These are phyloP conservation scores for Quadroppia sp. DNA, from an alignment of 2,888 invertebrate species.

Conservation along the genomic window DNA sequence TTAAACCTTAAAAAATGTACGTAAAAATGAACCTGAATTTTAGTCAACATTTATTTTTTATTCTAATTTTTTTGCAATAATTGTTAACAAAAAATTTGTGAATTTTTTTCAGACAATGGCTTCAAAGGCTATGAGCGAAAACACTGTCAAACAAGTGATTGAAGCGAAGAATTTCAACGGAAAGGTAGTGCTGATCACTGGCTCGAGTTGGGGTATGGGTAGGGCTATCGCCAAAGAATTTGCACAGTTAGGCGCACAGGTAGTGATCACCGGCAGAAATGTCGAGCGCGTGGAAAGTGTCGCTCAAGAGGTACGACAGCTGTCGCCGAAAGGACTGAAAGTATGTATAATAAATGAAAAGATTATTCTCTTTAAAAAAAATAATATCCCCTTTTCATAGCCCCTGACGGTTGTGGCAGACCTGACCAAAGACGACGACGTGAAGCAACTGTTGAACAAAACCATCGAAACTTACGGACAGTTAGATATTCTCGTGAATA, in stretches of 20 bases:
- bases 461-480: slow-evolving; percentile 19
- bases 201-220: slow-evolving; percentile 37
- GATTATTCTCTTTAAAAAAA: neutral
- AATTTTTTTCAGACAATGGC: too few relatives aligned
- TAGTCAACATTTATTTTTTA: too few relatives aligned
- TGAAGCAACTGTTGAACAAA: slow-evolving; percentile 28
- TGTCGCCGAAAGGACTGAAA: slow-evolving; percentile 31
- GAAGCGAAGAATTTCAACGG: neutral
- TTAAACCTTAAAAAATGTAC: too few relatives aligned
- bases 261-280: slow-evolving; percentile 30
- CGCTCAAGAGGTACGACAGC: neutral
- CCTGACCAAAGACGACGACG: slow-evolving; percentile 31
- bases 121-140: too few relatives aligned
- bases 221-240: slow-evolving; percentile 30
- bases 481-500: slow-evolving; percentile 41
- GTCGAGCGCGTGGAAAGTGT: neutral
- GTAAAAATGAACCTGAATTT: too few relatives aligned
- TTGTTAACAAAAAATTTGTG: too few relatives aligned
- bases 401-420: slow-evolving; percentile 38
- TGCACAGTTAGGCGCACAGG: slow-evolving; percentile 27
- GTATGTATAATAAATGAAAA: neutral
- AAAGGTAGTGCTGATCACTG: neutral
- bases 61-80: too few relatives aligned
- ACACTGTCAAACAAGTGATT: neutral
- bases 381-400: neutral